These are phyloP conservation scores for Chondrosia reniformis DNA, from an alignment of 37 sponge, comb jelly and placozoan species.

Conservation along the genomic window DNA sequence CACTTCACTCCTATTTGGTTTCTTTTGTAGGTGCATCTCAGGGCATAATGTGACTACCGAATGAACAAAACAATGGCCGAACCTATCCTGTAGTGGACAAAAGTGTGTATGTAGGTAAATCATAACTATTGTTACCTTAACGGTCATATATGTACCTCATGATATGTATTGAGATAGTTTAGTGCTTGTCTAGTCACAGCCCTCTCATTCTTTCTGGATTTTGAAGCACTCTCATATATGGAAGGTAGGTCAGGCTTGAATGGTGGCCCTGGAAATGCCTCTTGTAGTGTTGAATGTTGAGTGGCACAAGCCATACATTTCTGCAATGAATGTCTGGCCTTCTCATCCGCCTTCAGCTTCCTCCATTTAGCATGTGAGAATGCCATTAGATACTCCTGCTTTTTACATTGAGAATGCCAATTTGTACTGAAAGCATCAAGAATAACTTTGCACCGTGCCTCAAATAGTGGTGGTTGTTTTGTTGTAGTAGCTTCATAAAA, in stretches of 20 bases:
- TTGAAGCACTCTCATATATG: constrained; percentile 1
- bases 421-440: neutral
- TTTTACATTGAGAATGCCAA: neutral
- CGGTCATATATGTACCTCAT: neutral
- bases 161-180: neutral
- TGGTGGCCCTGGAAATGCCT: constrained; percentile 3
- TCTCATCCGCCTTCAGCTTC: neutral
- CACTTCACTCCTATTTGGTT: neutral
- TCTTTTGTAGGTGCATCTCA: neutral
- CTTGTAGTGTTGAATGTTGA: neutral
- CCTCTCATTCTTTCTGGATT: neutral
- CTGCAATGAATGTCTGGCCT: neutral
- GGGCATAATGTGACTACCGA: neutral
- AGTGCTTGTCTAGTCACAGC: neutral
- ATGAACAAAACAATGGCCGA: neutral
- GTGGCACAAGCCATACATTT: neutral
- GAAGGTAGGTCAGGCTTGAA: neutral
- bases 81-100: neutral
- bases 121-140: neutral
- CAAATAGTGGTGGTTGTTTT: neutral
- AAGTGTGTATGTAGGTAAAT: neutral
- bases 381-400: neutral
- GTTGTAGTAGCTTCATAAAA: neutral
- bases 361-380: neutral
- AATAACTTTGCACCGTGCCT: neutral